Evolutionary conservation across 2,113 vertebrate genomes (phyloP), one percentile per base, ranked within the genome.

Genomic region (Paratilapia polleni): DNA sequence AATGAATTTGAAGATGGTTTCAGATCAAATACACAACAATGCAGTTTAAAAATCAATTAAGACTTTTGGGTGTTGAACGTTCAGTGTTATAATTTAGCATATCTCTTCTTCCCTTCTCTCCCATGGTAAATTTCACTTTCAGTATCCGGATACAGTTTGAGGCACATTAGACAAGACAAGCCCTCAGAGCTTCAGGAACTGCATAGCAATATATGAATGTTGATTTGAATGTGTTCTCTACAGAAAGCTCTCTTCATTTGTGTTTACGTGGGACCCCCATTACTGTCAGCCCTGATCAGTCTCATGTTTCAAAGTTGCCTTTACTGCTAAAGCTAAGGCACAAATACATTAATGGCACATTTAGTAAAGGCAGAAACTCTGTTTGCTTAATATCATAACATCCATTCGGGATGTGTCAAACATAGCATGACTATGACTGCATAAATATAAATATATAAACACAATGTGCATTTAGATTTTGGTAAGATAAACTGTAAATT

Each of bases 221-320:
- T 47, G 68, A 54, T 54, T 54, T 54, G 43, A 73, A 49, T 38
- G 24, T 41, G 43, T n/a, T 74, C 77, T 76, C 77, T 17, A 15
- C 81, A 78, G 77, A 86, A 52, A 61, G 70, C 54, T 28, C 57
- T 49, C 80, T n/a, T 54, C 43, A 56, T 76, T 74, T 73, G 56
- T 61, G 76, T 87, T 83, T 75, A 64, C 36, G 60, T 36, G 66
- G 54, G 58, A 28, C 20, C 11, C 58, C 56, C 86, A 52, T 85
- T 87, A 78, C 75, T 78, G 87, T 84, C 89, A 83, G 38, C 15
- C 63, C 56, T 1, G 28, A 87, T 90, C 83, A 85, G 78, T 28
- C 49, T 90, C 82, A 17, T 38, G 52, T 57, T 74, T 86, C 58
- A 38, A 36, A 76, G 73, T 62, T 81, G 62, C 31, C 57, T 60